Conservation (phyloP, 2,888 invertebrate species). For the Drosophila quinaria region DNA sequence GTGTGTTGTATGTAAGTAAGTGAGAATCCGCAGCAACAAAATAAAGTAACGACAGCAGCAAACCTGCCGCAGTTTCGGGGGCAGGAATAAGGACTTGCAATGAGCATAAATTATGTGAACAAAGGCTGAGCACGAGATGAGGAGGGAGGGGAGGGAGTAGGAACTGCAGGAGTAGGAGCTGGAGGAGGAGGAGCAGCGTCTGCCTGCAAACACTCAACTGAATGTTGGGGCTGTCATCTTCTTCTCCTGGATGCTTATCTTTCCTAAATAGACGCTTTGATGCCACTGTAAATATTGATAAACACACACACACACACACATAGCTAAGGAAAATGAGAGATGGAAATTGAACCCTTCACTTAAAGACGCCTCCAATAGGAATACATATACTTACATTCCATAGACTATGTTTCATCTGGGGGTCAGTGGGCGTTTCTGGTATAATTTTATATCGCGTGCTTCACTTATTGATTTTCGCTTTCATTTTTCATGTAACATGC, state of each 20-base stretch:
- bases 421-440: constrained; percentile 65
- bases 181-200: constrained; percentile 18
- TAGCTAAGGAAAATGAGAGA: neutral
- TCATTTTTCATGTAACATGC: constrained; percentile 75
- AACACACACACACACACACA: constrained; percentile 3
- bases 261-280: constrained; percentile 54
- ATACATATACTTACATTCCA: neutral
- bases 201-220: constrained; percentile 44
- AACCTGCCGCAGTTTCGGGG: constrained; percentile 43
- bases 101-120: constrained; percentile 76
- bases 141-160: neutral
- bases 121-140: constrained; percentile 14
- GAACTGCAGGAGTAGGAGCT: neutral
- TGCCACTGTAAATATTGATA: constrained; percentile 60
- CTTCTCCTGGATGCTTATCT: constrained; percentile 47
- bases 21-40: constrained; percentile 27
- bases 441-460: constrained; percentile 73
- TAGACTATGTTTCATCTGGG: constrained; percentile 31
- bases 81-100: constrained; percentile 49
- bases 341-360: constrained; percentile 32
- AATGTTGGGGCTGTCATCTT: neutral
- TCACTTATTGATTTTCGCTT: constrained; percentile 77
- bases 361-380: constrained; percentile 13
- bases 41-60: constrained; percentile 27
- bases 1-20: constrained; percentile 34